These are phyloP conservation scores for Leptopterna dolabrata DNA, from an alignment of 2,888 invertebrate species.

Conservation along the genomic window DNA sequence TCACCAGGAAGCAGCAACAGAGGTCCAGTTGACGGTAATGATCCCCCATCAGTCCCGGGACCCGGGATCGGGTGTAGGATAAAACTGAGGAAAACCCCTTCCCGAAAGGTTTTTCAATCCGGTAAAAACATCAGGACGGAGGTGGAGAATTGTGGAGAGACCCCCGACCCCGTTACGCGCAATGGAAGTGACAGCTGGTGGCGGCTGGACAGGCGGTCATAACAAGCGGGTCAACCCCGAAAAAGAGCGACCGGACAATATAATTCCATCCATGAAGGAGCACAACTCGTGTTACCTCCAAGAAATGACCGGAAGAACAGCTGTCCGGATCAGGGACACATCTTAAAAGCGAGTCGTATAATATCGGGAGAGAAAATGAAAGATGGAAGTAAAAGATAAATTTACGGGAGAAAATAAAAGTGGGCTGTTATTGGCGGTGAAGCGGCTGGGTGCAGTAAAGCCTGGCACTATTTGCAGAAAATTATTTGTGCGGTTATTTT, in stretches of 20 bases:
- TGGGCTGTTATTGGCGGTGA: neutral
- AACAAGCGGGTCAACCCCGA: conserved; percentile 24
- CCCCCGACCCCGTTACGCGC: conserved; percentile 13
- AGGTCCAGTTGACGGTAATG: too few species aligned
- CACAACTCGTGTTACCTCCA: conserved; percentile 7
- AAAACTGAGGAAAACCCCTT: too few species aligned
- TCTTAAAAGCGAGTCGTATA: neutral
- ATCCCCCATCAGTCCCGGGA: too few species aligned
- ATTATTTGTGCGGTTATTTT: too few species aligned
- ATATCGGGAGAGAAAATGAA: neutral
- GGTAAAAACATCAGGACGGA: neutral
- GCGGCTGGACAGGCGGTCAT: neutral
- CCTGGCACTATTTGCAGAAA: too few species aligned
- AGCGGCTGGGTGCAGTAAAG: neutral
- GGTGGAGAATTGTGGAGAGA: conserved; percentile 4
- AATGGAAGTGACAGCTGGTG: conserved; percentile 32
- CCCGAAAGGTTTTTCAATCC: too few species aligned
- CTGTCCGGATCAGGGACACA: neutral
- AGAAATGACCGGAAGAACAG: conserved; percentile 26
- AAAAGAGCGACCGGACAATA: conserved; percentile 19
- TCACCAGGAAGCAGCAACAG: too few species aligned
- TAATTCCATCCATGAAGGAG: conserved; percentile 16
- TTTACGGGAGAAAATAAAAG: neutral
- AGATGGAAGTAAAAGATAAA: neutral
- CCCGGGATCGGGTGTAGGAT: too few species aligned